These are phyloP conservation scores for Dendrolimus houi DNA, from an alignment of 2,888 invertebrate species.

Conservation along the genomic window DNA sequence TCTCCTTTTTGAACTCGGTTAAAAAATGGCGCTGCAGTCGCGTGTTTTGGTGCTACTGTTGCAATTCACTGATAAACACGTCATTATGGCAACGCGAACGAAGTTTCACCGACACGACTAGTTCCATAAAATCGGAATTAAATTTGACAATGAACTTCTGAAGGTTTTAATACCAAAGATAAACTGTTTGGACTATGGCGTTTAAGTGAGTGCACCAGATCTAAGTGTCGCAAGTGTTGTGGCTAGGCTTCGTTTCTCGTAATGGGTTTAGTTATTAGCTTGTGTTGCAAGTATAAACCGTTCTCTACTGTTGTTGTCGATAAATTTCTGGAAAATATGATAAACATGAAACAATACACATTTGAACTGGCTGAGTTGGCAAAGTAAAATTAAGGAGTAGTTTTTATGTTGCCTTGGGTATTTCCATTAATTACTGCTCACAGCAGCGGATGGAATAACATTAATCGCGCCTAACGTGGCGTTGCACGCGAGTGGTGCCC, in stretches of 20 bases:
- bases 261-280: slow-evolving; percentile 20
- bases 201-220: neutral
- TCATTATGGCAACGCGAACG: too few relatives aligned
- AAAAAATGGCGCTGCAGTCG: too few relatives aligned
- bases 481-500: neutral
- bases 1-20: too few relatives aligned
- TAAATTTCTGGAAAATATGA: neutral
- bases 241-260: slow-evolving; percentile 13
- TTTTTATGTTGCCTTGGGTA: slow-evolving; percentile 2
- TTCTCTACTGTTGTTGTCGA: slow-evolving; percentile 12
- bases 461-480: neutral
- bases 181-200: too few relatives aligned
- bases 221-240: slow-evolving; percentile 19
- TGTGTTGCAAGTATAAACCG: slow-evolving; percentile 36
- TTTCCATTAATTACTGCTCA: slow-evolving; percentile 4
- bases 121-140: too few relatives aligned
- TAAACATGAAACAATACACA: neutral
- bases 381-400: neutral
- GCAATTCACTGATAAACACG: too few relatives aligned
- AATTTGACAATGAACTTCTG: too few relatives aligned
- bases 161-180: too few relatives aligned
- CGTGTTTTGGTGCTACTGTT: too few relatives aligned
- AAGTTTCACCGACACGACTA: too few relatives aligned
- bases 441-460: slow-evolving; percentile 1
- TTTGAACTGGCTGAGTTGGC: neutral